Evolutionary conservation across 2,797 vertebrate genomes (phyloP).

Genomic region (Thripadectes ignobilis): DNA sequence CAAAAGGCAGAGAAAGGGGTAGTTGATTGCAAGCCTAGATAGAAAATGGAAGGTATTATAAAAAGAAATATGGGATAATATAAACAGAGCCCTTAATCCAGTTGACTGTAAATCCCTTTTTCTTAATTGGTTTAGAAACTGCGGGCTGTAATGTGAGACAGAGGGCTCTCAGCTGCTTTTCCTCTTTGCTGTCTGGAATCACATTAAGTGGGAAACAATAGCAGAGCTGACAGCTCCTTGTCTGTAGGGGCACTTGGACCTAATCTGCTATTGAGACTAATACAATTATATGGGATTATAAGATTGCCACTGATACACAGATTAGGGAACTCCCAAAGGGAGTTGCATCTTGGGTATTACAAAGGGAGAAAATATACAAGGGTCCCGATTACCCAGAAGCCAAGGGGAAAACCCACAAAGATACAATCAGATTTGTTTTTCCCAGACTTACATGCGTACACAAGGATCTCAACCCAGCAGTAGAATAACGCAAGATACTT

Average conservation of each 20-base stretch:
- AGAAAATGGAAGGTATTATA: slow-evolving; percentile 73
- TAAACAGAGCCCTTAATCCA: slow-evolving; percentile 80
- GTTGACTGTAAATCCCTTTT: slow-evolving; percentile 81
- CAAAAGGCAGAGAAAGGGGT: slow-evolving; percentile 43
- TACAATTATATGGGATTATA: slow-evolving; percentile 80
- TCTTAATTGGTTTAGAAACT: slow-evolving; percentile 85
- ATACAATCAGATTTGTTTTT: background rate
- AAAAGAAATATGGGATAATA: slow-evolving; percentile 81
- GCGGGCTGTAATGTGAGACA: slow-evolving; percentile 78
- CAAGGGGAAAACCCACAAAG: background rate
- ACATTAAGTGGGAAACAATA: slow-evolving; percentile 82
- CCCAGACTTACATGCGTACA: background rate
- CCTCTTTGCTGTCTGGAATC: slow-evolving; percentile 75
- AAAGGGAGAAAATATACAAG: background rate
- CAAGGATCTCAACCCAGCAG: background rate
- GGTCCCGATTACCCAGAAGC: slow-evolving; percentile 7
- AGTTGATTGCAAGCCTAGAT: slow-evolving; percentile 72
- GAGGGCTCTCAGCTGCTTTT: slow-evolving; percentile 74
- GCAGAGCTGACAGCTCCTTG: slow-evolving; percentile 76
- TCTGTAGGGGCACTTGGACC: slow-evolving; percentile 77
- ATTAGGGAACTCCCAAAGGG: slow-evolving; percentile 63
- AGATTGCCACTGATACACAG: slow-evolving; percentile 70
- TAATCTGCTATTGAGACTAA: slow-evolving; percentile 83
- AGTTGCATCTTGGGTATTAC: slow-evolving; percentile 37
- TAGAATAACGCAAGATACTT: background rate